Conservation (phyloP, 2,797 vertebrate species). For the Lithobates pipiens region DNA sequence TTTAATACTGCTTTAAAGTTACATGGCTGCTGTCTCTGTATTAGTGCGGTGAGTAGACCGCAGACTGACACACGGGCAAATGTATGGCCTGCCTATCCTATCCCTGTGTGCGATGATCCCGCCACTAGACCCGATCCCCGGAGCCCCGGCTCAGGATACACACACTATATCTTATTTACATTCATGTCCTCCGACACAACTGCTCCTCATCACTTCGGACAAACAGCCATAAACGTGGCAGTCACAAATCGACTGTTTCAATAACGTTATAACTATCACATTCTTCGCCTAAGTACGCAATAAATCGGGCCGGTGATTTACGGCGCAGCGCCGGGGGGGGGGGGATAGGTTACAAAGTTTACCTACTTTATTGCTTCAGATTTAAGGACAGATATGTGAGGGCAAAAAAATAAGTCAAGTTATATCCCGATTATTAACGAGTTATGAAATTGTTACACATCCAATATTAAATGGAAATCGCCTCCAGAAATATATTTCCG, state of each 20-base stretch:
- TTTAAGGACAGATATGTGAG: too few species aligned
- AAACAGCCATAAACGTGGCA: constrained; percentile 35
- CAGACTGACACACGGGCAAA: not conserved
- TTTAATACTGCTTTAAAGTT: too few species aligned
- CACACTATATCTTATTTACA: constrained; percentile 30
- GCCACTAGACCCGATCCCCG: not conserved
- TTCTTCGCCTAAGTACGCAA: constrained; percentile 5
- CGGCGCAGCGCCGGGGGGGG: not conserved
- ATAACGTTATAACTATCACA: constrained; percentile 7
- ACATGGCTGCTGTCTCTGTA: too few species aligned
- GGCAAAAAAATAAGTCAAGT: too few species aligned
- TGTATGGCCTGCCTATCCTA: not conserved
- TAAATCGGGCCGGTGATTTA: constrained; percentile 20
- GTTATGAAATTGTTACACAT: too few species aligned
- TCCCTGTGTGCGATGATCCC: not conserved
- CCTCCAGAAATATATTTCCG: too few species aligned
- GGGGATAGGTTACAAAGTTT: not conserved
- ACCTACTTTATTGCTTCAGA: too few species aligned
- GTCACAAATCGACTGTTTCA: not conserved
- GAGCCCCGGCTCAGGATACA: not conserved
- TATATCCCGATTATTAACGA: too few species aligned
- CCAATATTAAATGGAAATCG: too few species aligned
- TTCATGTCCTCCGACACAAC: constrained; percentile 14
- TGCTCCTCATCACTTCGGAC: constrained; percentile 31
- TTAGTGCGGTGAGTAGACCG: too few species aligned